A percentile compares a stretch with the other conserved stretches of the same genome.
Evolutionary conservation across 2,888 invertebrate genomes (phyloP).

Genomic region (Orchesellides sinensis): DNA sequence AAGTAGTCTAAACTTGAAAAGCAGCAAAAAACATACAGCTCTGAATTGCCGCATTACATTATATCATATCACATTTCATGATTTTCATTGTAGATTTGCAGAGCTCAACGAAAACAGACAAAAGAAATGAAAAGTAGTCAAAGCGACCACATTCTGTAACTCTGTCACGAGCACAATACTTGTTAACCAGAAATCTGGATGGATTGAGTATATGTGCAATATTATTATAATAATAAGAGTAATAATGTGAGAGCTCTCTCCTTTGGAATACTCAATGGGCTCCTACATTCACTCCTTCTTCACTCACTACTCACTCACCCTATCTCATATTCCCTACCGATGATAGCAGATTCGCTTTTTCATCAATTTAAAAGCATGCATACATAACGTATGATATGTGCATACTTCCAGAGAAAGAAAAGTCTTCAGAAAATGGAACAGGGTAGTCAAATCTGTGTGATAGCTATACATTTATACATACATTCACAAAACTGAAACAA

Average conservation of each 20-base stretch:
- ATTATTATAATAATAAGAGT: conserved; percentile 58
- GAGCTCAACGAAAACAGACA: background rate
- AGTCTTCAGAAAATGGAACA: background rate
- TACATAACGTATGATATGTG: conserved; percentile 4
- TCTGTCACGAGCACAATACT: conserved; percentile 65
- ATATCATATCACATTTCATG: conserved; percentile 4
- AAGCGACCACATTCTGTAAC: conserved; percentile 48
- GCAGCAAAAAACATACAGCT: too few relatives aligned
- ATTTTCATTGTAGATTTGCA: background rate
- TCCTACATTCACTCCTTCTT: conserved; percentile 39
- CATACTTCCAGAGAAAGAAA: too few relatives aligned
- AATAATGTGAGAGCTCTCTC: conserved; percentile 56
- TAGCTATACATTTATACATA: background rate
- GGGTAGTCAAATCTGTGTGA: background rate
- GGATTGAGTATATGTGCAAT: conserved; percentile 64
- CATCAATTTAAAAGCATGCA: conserved; percentile 45
- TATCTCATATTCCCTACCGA: conserved; percentile 53
- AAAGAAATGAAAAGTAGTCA: background rate
- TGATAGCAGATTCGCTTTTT: conserved; percentile 46
- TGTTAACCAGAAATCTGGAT: conserved; percentile 59
- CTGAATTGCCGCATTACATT: conserved; percentile 6
- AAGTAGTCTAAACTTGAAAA: too few relatives aligned
- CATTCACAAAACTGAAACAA: conserved; percentile 3
- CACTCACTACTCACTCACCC: conserved; percentile 59
- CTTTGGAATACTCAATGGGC: conserved; percentile 46